Conservation (phyloP, 2,888 invertebrate species). For the Agapostemon virescens region DNA sequence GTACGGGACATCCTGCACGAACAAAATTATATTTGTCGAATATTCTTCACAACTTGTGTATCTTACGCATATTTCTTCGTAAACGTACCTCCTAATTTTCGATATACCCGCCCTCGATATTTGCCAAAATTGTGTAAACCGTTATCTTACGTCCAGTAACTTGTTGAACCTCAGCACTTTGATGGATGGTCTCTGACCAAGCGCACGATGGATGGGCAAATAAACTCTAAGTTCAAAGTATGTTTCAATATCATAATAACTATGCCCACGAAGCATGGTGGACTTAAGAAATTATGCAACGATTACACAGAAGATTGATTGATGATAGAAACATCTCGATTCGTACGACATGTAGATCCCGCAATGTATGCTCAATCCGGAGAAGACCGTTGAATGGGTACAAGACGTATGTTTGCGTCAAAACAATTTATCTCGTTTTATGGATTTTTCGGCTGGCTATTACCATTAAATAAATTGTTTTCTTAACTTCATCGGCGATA, state of each 20-base stretch:
- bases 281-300: slow-evolving; percentile 28
- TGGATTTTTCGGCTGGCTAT: slow-evolving; percentile 11
- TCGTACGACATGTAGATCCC: slow-evolving; percentile 2
- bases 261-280: not conserved
- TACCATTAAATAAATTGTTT: slow-evolving; percentile 56
- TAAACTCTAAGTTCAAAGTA: slow-evolving; percentile 26
- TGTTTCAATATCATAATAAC: slow-evolving; percentile 26
- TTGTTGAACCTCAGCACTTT: slow-evolving; percentile 32
- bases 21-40: not conserved
- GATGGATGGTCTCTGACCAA: slow-evolving; percentile 39
- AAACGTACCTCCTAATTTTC: not conserved
- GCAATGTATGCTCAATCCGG: not conserved
- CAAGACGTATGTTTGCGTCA: slow-evolving; percentile 29
- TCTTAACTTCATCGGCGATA: slow-evolving; percentile 26
- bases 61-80: not conserved
- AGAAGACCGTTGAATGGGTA: slow-evolving; percentile 16
- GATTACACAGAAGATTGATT: slow-evolving; percentile 13
- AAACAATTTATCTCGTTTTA: slow-evolving; percentile 49
- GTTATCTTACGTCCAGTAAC: slow-evolving; percentile 4
- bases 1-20: too few species aligned
- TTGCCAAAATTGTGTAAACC: slow-evolving; percentile 11
- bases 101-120: not conserved
- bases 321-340: slow-evolving; percentile 37
- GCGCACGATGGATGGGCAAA: slow-evolving; percentile 28
- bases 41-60: not conserved